Evolutionary conservation across 1,140 invertebrate species (phyloP), one percentile per base, ranked within the genome.

Genomic region (Scylla paramamosain): DNA sequence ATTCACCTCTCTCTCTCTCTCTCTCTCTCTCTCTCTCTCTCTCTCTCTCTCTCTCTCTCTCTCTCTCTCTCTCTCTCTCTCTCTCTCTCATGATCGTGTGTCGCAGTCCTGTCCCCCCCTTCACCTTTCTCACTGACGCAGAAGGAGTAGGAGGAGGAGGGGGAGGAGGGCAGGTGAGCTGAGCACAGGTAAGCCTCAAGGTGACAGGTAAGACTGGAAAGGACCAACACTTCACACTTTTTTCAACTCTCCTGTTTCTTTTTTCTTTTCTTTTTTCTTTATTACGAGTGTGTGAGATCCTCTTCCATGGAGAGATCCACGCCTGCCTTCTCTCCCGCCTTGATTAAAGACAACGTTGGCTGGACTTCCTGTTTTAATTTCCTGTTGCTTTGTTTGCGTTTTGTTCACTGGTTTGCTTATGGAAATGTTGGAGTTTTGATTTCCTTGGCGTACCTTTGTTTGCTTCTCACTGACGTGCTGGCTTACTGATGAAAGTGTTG

Each of bases 51-150:
- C 86, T 88, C 86, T 32, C 86, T 32, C 86, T 32, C 86, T 88
- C 86, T 88, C 86, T 88, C 86, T 88, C 86, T 88, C 86, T n/a
- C 31, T 28, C 32, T 32, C 32, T 32, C 31, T 88, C 86, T 88
- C 86, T 39, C 39, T 39, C 39, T 39, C 39, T 39, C 39, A 39
- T 39, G 6, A 39, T 39, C 39, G 39, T 39, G 39, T 39, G 39
- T 39, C 39, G 39, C 39, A 39, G 39, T 39, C 39, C 39, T 39
- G 39, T 39, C 39, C 39, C 39, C 39, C 39, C 39, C 39, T 2
- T 39, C 39, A 39, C 39, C 39, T 39, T 39, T 39, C 39, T 39
- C 39, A 39, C 1, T 39, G 39, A 39, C 39, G 6, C 52, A 59
- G 52, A 12, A 20, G 25, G 32, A 86, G 83, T 3, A 88, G 28